Evolutionary conservation across 2,888 invertebrate species (phyloP).

Genomic region (Peribatodes rhomboidaria): DNA sequence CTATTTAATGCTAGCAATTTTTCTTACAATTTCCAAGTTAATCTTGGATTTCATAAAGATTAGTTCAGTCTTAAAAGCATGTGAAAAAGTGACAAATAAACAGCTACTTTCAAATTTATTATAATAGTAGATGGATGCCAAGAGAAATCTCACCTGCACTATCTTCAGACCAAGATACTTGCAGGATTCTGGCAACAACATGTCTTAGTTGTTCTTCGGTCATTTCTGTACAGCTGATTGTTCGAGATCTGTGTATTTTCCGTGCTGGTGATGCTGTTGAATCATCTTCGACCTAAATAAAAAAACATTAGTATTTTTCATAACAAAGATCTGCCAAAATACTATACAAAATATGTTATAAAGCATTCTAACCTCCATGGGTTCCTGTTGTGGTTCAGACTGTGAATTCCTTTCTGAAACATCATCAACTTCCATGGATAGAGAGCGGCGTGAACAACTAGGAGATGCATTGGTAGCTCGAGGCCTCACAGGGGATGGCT

Average conservation of each 20-base stretch:
- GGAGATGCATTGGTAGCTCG: conserved; percentile 75
- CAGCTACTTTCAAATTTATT: too few relatives aligned
- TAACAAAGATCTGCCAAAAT: not conserved
- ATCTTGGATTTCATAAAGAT: too few relatives aligned
- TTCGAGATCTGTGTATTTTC: conserved; percentile 76
- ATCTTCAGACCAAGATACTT: conserved; percentile 90
- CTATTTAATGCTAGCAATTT: not conserved
- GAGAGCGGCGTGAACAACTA: conserved; percentile 79
- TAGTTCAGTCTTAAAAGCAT: too few relatives aligned
- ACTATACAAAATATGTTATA: not conserved
- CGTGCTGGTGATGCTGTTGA: conserved; percentile 76
- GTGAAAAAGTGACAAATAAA: too few relatives aligned
- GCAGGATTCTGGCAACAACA: conserved; percentile 89
- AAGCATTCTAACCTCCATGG: conserved; percentile 76
- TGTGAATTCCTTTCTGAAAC: conserved; percentile 79
- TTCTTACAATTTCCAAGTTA: too few relatives aligned
- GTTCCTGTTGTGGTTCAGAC: conserved; percentile 74
- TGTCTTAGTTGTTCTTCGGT: conserved; percentile 88
- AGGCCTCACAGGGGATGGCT: conserved; percentile 77
- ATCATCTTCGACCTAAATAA: conserved; percentile 80
- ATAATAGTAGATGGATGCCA: not conserved
- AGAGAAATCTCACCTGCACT: conserved; percentile 75
- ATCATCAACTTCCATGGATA: conserved; percentile 84
- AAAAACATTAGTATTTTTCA: not conserved
- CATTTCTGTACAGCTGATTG: conserved; percentile 86